phyloP scores from a whole-genome alignment of 2,797 vertebrate genomes.

The Syngnathus acus region DNA sequence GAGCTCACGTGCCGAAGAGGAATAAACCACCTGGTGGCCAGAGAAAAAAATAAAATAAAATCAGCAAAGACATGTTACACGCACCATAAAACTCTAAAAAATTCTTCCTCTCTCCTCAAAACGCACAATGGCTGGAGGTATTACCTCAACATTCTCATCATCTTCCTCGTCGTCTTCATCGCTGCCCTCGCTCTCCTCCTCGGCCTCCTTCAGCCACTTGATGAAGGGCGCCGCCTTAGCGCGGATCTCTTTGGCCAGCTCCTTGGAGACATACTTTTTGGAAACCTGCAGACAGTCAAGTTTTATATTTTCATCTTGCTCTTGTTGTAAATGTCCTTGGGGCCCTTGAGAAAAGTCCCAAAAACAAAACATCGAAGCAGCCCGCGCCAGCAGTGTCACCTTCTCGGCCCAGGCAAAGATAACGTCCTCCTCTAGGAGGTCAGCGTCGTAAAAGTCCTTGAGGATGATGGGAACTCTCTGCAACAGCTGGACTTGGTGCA shows the following conservation, averaged over 20 bases:
- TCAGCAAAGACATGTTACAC: background rate
- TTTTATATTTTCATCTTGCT: too few species aligned
- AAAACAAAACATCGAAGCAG: too few species aligned
- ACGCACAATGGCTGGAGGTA: too few species aligned
- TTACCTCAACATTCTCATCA: conserved; percentile 64
- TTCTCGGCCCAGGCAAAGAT: conserved; percentile 96
- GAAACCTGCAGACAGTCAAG: conserved; percentile 72
- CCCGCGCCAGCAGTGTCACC: conserved; percentile 52
- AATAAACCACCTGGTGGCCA: conserved; percentile 86
- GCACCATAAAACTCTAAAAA: too few species aligned
- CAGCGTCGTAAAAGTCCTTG: conserved; percentile 94
- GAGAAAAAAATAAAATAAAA: background rate
- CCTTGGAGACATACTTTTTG: conserved; percentile 97
- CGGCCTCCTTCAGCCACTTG: conserved; percentile 97
- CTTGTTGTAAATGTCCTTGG: too few species aligned
- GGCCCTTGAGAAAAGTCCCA: too few species aligned
- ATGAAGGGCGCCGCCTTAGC: conserved; percentile 94
- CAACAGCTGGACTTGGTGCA: conserved; percentile 88
- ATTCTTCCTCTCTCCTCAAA: too few species aligned
- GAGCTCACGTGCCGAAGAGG: conserved; percentile 84
- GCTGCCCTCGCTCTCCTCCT: conserved; percentile 93
- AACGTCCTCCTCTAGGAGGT: conserved; percentile 93
- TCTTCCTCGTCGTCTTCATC: conserved; percentile 81
- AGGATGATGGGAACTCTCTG: conserved; percentile 88
- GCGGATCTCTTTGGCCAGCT: conserved; percentile 97